phyloP scores from a whole-genome alignment of 2,113 vertebrate genomes.

The Lepus europaeus region DNA sequence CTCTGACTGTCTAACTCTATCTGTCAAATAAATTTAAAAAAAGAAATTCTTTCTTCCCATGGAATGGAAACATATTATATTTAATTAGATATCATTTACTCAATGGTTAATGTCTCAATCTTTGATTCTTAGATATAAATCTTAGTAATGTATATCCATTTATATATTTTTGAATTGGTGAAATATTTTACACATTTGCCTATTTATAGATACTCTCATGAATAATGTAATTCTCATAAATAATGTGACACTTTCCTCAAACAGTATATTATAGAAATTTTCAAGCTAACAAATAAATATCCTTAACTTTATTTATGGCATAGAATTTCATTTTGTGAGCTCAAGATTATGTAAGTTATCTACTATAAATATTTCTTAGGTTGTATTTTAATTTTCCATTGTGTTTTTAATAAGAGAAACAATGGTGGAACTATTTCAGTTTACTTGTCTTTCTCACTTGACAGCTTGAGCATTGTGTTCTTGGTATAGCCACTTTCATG shows the following conservation, averaged over 20 bases:
- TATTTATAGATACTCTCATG: neutral
- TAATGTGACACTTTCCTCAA: neutral
- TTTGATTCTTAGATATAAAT: neutral
- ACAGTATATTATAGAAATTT: neutral
- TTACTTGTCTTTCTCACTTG: neutral
- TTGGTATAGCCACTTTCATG: neutral
- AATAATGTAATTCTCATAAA: neutral
- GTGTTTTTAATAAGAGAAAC: neutral
- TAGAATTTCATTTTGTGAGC: neutral
- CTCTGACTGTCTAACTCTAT: too few species aligned
- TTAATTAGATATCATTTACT: neutral
- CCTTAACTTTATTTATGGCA: neutral
- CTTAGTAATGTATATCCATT: neutral
- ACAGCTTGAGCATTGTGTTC: neutral
- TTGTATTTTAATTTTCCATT: conserved; percentile 3
- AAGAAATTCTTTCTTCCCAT: neutral
- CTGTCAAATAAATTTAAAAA: too few species aligned
- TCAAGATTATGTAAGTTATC: neutral
- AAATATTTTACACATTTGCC: neutral
- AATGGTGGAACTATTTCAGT: neutral
- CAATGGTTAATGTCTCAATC: neutral
- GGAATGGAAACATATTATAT: neutral
- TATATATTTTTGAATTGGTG: neutral
- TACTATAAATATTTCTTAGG: neutral
- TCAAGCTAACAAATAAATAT: neutral